Base-by-base conservation (phyloP, 2,113 vertebrate genomes). In the Cranoglanis bouderius region DNA sequence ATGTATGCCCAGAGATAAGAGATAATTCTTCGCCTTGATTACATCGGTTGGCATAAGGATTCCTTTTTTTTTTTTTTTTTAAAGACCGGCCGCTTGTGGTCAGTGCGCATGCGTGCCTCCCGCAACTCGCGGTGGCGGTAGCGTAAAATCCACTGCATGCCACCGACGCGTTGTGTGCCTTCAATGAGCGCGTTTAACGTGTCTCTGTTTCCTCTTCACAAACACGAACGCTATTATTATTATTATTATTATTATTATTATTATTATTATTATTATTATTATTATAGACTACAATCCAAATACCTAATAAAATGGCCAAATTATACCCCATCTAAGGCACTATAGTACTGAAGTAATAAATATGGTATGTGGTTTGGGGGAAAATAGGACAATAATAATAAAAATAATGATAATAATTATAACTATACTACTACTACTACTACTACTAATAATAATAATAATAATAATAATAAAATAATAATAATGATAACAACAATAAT, bases 1-100 rank as follows among this genome's bases (percentile, higher is more conserved):
- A 96, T 96, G 96, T 96, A 96, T 96, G 95, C 96, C 94, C 94
- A 95, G 94, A 94, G 93, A 95, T 93, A 94, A 94, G 94, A 95
- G 93, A 93, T 92, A 94, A 94, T 95, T 95, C 94, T 96, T 95
- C 94, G 94, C 95, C 94, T 95, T 95, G 94, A 96, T 96, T 95
- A 95, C 95, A 96, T 96, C 95, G 94, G 95, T 95, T 95, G 94
- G 94, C 94, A 95, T 93, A 95, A 90, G 93, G 93, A 92, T 94
- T 92, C 81, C 81, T 90, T 85, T 57, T 83, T 81, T 85, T 85
- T 87, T 55, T 85, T 53, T 83, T 81, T 85, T 85, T 87, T 65
- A 86, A 78, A 91, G 91, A 95, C 95, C 95, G 94, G 95, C 93
- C 95, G 95, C 93, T 94, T 90, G 88, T 89, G 94, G 91, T 94